phyloP scores from a whole-genome alignment of 2,888 invertebrate genomes.

The Xylota segnis region DNA sequence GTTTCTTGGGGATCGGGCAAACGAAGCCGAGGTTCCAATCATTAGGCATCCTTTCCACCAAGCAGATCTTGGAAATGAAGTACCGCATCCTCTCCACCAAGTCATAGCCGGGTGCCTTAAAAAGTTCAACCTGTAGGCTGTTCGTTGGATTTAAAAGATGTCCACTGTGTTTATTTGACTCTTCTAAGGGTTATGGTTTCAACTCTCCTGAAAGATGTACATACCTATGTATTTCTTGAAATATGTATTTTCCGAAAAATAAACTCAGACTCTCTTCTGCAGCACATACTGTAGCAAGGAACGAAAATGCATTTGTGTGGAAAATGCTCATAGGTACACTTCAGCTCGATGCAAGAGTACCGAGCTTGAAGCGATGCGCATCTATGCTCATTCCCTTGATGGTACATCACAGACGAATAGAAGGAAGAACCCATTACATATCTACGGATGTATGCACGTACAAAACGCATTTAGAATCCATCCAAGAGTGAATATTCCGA shows the following conservation, averaged over 20 bases:
- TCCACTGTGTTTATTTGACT: too few species aligned
- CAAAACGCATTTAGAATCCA: conserved; percentile 39
- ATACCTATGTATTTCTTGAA: too few species aligned
- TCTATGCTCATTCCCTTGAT: conserved; percentile 21
- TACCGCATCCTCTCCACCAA: too few species aligned
- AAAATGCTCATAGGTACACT: conserved; percentile 30
- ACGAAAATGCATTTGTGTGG: conserved; percentile 39
- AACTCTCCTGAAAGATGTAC: too few species aligned
- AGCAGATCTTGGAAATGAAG: too few species aligned
- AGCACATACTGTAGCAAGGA: conserved; percentile 22
- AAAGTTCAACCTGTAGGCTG: too few species aligned
- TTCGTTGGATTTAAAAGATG: too few species aligned
- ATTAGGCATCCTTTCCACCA: too few species aligned
- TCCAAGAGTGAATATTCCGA: conserved; percentile 37
- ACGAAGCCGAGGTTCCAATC: too few species aligned
- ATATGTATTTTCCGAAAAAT: not conserved
- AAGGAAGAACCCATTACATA: conserved; percentile 54
- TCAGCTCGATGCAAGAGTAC: not conserved
- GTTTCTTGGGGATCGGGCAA: too few species aligned
- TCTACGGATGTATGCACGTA: conserved; percentile 15
- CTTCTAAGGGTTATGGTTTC: too few species aligned
- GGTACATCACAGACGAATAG: not conserved
- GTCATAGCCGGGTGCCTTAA: too few species aligned
- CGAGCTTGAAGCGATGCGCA: conserved; percentile 5
- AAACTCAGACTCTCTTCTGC: not conserved